Base-by-base conservation (phyloP, 1,140 invertebrate species). In the Bathynomus jamesi region DNA sequence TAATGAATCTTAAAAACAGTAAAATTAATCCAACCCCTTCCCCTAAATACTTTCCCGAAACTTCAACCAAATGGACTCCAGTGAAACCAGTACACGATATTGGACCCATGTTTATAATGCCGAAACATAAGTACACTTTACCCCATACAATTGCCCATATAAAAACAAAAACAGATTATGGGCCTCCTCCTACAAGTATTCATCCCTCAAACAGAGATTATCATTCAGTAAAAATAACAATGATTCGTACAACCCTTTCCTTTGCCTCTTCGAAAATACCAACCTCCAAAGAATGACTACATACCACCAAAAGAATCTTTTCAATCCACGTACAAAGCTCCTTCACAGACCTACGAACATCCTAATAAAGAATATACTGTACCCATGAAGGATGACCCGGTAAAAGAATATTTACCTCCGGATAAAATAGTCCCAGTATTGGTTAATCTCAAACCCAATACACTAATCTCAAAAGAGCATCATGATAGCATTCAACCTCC, bases 251-350 rank as follows among this genome's bases (percentile, higher is more conserved):
- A n/a, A n/a, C n/a, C n/a, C n/a, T n/a, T n/a, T n/a, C n/a, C n/a
- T n/a, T n/a, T n/a, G n/a, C n/a, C n/a, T n/a, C n/a, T n/a, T n/a
- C n/a, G n/a, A 24, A 62, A 65, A 3, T 32, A 74, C 53, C 25
- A 65, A 61, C 64, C 68, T 24, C 70, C 66, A 11, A 63, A 24
- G 10, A 72, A 75, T 29, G 46, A 63, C 27, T 66, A 67, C 60
- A 27, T 32, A 21, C 31, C 65, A 2, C 65, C 66, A 40, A 29
- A 69, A 7, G 24, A 11, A 29, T 21, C 30, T 11, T 46, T 28
- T 11, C 5, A 69, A 25, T 28, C 11, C 21, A 25, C 10, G 4
- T 63, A 69, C n/a, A 64, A 7, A 24, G 27, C 40, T 4, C 17
- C 17, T 28, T 8, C 32, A 29, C n/a, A 67, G 28, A 30, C 70